Conservation (phyloP, 2,888 invertebrate species). For the Octodonta nipae region DNA sequence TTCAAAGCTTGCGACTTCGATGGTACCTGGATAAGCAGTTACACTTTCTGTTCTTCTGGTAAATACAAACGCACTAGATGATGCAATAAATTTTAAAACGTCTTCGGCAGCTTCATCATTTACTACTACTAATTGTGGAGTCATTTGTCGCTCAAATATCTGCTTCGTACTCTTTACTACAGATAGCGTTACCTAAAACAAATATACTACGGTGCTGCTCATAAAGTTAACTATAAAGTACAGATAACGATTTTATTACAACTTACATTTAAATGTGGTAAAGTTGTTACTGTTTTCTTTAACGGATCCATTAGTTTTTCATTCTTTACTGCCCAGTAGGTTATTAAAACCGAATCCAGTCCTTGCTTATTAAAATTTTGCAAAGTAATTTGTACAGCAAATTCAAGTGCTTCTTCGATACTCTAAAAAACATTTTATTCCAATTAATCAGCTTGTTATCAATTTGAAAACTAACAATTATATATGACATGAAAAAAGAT, state of each 20-base stretch:
- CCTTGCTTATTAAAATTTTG: too few species aligned
- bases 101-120: slow-evolving; percentile 25
- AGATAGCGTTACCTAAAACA: slow-evolving; percentile 25
- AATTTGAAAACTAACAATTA: too few species aligned
- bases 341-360: too few species aligned
- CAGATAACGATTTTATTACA: too few species aligned
- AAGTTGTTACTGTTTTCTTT: too few species aligned
- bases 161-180: slow-evolving; percentile 23
- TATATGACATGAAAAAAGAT: too few species aligned
- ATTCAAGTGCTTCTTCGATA: slow-evolving; percentile 28
- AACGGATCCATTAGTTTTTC: too few species aligned
- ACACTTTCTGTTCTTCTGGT: slow-evolving; percentile 21
- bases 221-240: neutral
- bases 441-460: too few species aligned
- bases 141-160: slow-evolving; percentile 24
- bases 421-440: too few species aligned
- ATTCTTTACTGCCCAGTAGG: too few species aligned
- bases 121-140: slow-evolving; percentile 26
- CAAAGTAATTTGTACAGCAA: slow-evolving; percentile 25
- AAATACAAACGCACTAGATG: slow-evolving; percentile 26
- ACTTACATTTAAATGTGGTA: too few species aligned
- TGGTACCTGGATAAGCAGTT: slow-evolving; percentile 17
- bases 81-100: slow-evolving; percentile 22
- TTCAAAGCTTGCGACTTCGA: slow-evolving; percentile 23
- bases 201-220: neutral